These are phyloP conservation scores for Crax fasciolata DNA, from an alignment of 2,797 vertebrate species.

Conservation along the genomic window DNA sequence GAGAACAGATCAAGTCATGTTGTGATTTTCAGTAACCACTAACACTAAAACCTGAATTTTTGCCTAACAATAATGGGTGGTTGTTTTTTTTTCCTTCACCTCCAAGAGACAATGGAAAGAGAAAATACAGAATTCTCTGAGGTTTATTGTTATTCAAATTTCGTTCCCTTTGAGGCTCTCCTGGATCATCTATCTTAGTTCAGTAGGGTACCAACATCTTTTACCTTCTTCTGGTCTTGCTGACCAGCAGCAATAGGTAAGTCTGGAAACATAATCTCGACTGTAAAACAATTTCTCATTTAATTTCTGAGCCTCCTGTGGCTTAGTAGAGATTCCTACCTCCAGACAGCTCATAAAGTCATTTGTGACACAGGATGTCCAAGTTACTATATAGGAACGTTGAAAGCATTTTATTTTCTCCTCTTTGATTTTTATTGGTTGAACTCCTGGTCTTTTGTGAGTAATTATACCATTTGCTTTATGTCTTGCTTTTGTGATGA, in stretches of 20 bases:
- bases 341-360: slow-evolving; percentile 63
- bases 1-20: not conserved
- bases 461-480: slow-evolving; percentile 83
- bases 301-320: slow-evolving; percentile 52
- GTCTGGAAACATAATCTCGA: slow-evolving; percentile 40
- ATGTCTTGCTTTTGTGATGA: slow-evolving; percentile 81
- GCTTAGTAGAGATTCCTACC: slow-evolving; percentile 46
- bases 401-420: slow-evolving; percentile 83
- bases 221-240: not conserved
- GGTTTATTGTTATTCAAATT: not conserved
- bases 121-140: not conserved
- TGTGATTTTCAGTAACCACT: not conserved
- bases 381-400: slow-evolving; percentile 71
- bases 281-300: slow-evolving; percentile 43
- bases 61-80: not conserved
- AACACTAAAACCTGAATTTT: not conserved
- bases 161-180: not conserved
- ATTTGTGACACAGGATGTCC: slow-evolving; percentile 82
- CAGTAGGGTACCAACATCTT: not conserved
- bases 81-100: not conserved
- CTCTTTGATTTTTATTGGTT: slow-evolving; percentile 85
- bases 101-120: not conserved
- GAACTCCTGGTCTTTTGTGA: slow-evolving; percentile 79
- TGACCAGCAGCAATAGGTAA: slow-evolving; percentile 32
- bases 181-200: not conserved